These are phyloP conservation scores for Phymorhynchus buccinoides DNA, from an alignment of 1,140 invertebrate species.

Conservation along the genomic window DNA sequence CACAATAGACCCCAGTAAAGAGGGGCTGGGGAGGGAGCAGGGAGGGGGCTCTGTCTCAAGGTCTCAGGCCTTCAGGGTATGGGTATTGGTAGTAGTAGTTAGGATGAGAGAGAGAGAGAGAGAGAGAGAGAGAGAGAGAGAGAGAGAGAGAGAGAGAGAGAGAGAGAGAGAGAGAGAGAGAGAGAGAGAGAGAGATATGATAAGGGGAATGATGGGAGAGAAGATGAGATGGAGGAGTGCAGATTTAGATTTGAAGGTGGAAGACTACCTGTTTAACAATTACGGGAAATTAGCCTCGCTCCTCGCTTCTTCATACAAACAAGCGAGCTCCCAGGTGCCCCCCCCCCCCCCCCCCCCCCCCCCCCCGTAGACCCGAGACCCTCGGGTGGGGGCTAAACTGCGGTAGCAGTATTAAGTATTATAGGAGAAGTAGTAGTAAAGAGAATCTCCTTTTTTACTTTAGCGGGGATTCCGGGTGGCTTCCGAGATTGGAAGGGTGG, in stretches of 20 bases:
- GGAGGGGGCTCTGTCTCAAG: conserved; percentile 14
- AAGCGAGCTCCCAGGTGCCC: no score
- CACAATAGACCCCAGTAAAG: neutral
- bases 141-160: neutral
- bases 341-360: no score
- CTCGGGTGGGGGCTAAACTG: no score
- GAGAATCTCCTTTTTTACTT: no score
- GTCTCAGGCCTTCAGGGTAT: neutral
- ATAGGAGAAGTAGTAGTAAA: no score
- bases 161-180: no score
- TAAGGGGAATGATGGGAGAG: neutral
- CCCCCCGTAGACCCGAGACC: no score
- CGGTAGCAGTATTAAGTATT: no score
- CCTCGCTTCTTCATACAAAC: conserved; percentile 35
- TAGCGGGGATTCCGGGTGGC: neutral
- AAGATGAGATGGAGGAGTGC: neutral
- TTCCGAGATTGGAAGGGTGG: conserved; percentile 9
- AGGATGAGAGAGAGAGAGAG: no score
- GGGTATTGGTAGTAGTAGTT: no score
- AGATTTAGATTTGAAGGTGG: neutral
- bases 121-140: no score
- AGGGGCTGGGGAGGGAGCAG: neutral
- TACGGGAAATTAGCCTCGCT: conserved; percentile 36
- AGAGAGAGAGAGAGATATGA: no score
- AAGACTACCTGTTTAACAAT: conserved; percentile 32